These are phyloP conservation scores for Ceratosolen solmsi DNA, from an alignment of 1,140 invertebrate species.

Conservation along the genomic window DNA sequence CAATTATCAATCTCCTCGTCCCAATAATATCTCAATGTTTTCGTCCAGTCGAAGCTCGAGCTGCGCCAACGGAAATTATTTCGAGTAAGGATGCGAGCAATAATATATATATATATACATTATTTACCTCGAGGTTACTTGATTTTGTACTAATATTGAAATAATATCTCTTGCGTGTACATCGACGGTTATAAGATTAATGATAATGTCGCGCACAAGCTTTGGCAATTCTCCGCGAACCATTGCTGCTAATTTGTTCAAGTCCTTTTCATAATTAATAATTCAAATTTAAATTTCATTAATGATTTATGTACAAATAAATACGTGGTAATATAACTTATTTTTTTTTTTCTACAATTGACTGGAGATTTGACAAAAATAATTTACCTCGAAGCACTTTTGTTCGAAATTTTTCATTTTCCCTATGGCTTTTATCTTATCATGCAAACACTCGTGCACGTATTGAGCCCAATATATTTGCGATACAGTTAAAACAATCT, in stretches of 20 bases:
- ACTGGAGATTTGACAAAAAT: neutral
- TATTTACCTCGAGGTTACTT: conserved; percentile 76
- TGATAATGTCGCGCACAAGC: conserved; percentile 82
- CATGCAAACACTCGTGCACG: conserved; percentile 81
- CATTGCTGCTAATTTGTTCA: conserved; percentile 84
- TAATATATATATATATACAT: neutral
- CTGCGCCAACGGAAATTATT: conserved; percentile 62
- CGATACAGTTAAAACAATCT: conserved; percentile 85
- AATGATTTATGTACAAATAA: too few species aligned
- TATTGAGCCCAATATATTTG: conserved; percentile 90
- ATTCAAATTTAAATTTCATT: too few species aligned
- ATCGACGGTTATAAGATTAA: conserved; percentile 89
- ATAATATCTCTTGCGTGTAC: conserved; percentile 91
- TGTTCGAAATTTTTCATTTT: conserved; percentile 80
- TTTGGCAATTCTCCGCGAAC: conserved; percentile 81
- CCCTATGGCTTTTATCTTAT: conserved; percentile 67
- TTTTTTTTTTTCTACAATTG: too few species aligned
- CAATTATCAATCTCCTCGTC: conserved; percentile 84
- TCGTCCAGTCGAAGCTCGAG: conserved; percentile 89
- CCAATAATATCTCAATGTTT: conserved; percentile 95
- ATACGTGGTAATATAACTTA: too few species aligned
- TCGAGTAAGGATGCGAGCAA: neutral
- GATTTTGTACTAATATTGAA: conserved; percentile 80
- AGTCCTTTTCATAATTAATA: conserved; percentile 76
- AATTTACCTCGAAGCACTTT: conserved; percentile 76